Base-by-base conservation (phyloP, 2,797 vertebrate genomes). In the Mormyrus proboscirostris region DNA sequence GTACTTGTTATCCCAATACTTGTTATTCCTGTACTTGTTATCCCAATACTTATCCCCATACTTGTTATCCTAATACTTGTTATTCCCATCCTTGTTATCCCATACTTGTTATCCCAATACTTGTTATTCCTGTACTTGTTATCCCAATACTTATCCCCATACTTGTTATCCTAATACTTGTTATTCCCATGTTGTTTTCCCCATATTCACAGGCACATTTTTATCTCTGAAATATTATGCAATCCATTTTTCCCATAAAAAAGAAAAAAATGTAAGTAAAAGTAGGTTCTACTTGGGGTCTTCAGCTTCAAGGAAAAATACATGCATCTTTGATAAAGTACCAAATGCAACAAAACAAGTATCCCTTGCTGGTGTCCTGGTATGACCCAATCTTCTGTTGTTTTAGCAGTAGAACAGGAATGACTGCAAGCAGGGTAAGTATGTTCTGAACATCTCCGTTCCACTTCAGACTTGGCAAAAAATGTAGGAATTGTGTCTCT, bases 371-470 rank as follows among this genome's bases (percentile, higher is more conserved):
- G 94, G 90, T 92, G 93, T 95, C 95, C 95, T 95, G 93, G 95
- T 90, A 93, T 95, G 95, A 96, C 95, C 94, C 91, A 89, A 92
- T 90, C 92, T 91, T 93, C 93, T 96, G 95, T 96, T 96, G 94
- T 95, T 96, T 95, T 94, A 87, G 2, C 86, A 87, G 33, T 9
- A 59, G 16, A 19, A 92, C 92, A 93, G 92, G 93, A 92, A 94
- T 93, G 94, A 95, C 95, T 94, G 94, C 92, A 92, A 94, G 93
- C 92, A 90, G 92, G 93, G 93, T 94, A 93, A 93, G 95, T 91
- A 92, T 91, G 91, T 93, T 93, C 91, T 92, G 93, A 95, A 95
- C 94, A 95, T 94, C 93, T 94, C 94, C 90, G 90, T 95, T 94
- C 93, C 94, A 93, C 92, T 92, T 90, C 88, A 69, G 89, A 91